Percentiles rank a stretch among this genome's conserved stretches.
Evolutionary conservation across 1,140 invertebrate genomes (phyloP).

Genomic region (Eumeta japonica): DNA sequence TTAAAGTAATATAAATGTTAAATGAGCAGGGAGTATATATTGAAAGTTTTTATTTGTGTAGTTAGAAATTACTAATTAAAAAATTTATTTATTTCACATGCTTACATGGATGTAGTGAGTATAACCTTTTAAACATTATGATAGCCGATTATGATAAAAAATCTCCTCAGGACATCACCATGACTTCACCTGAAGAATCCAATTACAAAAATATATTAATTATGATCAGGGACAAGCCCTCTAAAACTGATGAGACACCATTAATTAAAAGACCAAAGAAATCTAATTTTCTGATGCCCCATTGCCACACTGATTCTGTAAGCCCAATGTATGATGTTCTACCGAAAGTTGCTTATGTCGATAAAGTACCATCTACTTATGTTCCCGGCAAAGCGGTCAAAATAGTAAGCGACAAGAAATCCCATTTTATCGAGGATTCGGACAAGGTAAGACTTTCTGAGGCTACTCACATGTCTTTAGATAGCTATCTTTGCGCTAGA

Average conservation of each 20-base stretch:
- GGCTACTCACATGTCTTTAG: slow-evolving; percentile 26
- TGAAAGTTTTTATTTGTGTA: no score
- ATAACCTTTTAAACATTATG: slow-evolving; percentile 32
- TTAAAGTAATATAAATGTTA: slow-evolving; percentile 12
- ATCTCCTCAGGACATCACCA: slow-evolving; percentile 37
- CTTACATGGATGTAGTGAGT: slow-evolving; percentile 41
- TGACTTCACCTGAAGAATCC: slow-evolving; percentile 40
- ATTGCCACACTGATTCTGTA: slow-evolving; percentile 30
- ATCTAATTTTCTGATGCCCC: slow-evolving; percentile 33
- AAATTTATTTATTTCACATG: slow-evolving; percentile 37
- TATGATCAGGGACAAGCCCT: slow-evolving; percentile 38
- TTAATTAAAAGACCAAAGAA: slow-evolving; percentile 34
- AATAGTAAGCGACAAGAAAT: slow-evolving; percentile 33
- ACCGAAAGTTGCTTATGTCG: slow-evolving; percentile 39
- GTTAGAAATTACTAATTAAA: no score
- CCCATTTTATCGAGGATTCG: slow-evolving; percentile 29
- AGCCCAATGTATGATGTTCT: slow-evolving; percentile 28
- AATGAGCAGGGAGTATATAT: no score
- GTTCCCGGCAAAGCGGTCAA: slow-evolving; percentile 47
- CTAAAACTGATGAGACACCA: slow-evolving; percentile 36
- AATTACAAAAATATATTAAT: slow-evolving; percentile 48
- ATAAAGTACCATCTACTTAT: slow-evolving; percentile 33
- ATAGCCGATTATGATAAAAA: slow-evolving; percentile 33
- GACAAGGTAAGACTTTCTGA: slow-evolving; percentile 53
- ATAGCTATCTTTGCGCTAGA: slow-evolving; percentile 31